Percentiles rank a stretch among this genome's conserved stretches.
phyloP scores from a whole-genome alignment of 1,140 invertebrate genomes.

The Temnothorax longispinosus region DNA sequence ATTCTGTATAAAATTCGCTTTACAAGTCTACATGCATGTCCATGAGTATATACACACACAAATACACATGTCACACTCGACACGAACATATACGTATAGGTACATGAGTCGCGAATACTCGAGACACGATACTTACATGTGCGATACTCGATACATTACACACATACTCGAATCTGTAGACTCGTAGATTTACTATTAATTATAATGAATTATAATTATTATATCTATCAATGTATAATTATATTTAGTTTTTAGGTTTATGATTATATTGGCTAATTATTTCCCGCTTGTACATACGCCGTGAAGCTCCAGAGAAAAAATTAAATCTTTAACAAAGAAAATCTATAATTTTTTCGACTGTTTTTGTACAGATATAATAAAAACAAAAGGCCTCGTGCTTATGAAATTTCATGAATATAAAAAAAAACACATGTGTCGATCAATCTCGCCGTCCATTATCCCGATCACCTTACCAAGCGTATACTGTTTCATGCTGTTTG shows the following conservation, averaged over 20 bases:
- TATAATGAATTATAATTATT: slow-evolving; percentile 80
- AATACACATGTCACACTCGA: slow-evolving; percentile 20
- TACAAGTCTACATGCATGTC: slow-evolving; percentile 56
- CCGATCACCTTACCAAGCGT: slow-evolving; percentile 15
- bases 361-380: slow-evolving; percentile 86
- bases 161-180: slow-evolving; percentile 79
- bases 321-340: slow-evolving; percentile 84
- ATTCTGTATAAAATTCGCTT: slow-evolving; percentile 73
- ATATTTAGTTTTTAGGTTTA: slow-evolving; percentile 84
- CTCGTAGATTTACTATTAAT: slow-evolving; percentile 80
- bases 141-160: slow-evolving; percentile 51
- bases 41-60: slow-evolving; percentile 56
- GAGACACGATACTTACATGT: slow-evolving; percentile 44
- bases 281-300: slow-evolving; percentile 85
- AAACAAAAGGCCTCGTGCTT: slow-evolving; percentile 86
- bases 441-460: slow-evolving; percentile 23
- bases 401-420: slow-evolving; percentile 85
- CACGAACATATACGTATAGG: background rate
- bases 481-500: background rate
- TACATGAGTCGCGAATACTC: slow-evolving; percentile 36
- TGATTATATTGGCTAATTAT: slow-evolving; percentile 77
- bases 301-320: slow-evolving; percentile 83
- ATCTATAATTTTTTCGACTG: slow-evolving; percentile 86
- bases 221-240: slow-evolving; percentile 84
- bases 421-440: slow-evolving; percentile 52